Evolutionary conservation across 2,113 vertebrate species (phyloP), one percentile per base, ranked within the genome.

Genomic region (Lates calcarifer): DNA sequence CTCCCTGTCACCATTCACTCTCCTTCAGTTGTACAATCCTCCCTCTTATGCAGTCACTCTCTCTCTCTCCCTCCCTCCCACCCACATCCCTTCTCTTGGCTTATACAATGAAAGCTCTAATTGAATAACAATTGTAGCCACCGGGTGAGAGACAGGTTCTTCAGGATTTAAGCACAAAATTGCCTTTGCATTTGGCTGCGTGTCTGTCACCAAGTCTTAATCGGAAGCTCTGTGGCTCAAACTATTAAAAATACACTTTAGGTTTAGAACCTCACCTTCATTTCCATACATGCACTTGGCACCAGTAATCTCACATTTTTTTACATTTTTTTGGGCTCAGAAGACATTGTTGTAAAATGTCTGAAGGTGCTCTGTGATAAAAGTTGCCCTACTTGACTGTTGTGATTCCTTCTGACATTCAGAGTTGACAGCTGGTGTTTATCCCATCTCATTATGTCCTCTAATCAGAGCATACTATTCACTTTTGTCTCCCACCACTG

Each of bases 121-220:
- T 87, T 89, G 81, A 90, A 83, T 90, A 86, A 88, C 85, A 85
- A 65, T 88, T 77, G 67, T 24, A 60, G 73, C 81, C 74, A 33
- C 45, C 17, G 61, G 62, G 22, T 66, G 74, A 74, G 57, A 70
- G 87, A 84, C 89, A 58, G 85, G 66, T 81, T 88, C 82, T 86
- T 81, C 77, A 71, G 79, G 74, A 49, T 88, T 68, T 87, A 65
- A 82, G 84, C 61, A 57, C 75, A 76, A 69, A 74, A 83, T 85
- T 86, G 56, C 43, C 76, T 71, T 87, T 72, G 57, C 64, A 55
- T 88, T 87, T 79, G 63, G 31, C 68, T 69, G 79, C n/a, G 1
- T 49, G 35, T 89, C 86, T 83, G 58, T 87, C 77, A 78, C 47
- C 51, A 63, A n/a, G 83, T 91, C 78, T 87, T 84, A 90, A 84